Conservation (phyloP, 2,888 invertebrate species). For the Oligia strigilis region DNA sequence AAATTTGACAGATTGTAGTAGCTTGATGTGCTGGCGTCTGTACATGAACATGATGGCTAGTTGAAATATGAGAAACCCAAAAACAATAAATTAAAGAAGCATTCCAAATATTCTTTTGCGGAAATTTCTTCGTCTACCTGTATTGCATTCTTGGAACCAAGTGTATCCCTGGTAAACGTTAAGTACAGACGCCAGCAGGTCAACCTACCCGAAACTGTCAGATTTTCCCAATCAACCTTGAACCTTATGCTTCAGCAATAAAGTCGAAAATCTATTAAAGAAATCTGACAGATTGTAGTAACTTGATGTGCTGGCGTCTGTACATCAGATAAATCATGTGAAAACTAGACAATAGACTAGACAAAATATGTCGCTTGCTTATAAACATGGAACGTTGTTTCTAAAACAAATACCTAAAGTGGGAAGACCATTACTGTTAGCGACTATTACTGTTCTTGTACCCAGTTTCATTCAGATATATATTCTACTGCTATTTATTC, state of each 20-base stretch:
- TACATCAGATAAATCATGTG: background rate
- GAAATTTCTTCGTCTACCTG: background rate
- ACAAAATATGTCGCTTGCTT: constrained; percentile 9
- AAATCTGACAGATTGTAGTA: no score
- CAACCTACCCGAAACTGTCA: no score
- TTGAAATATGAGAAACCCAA: background rate
- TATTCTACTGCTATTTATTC: background rate
- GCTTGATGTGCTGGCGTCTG: no score
- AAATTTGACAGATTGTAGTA: no score
- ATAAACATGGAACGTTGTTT: constrained; percentile 13
- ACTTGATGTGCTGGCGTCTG: no score
- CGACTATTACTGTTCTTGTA: background rate
- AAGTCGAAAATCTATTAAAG: no score
- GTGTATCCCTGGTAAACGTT: background rate
- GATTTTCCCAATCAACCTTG: no score
- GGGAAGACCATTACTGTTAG: background rate
- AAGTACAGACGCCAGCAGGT: no score
- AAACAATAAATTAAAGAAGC: background rate
- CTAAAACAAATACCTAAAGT: constrained; percentile 21
- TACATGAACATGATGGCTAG: background rate
- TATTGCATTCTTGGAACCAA: background rate
- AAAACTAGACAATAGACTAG: constrained; percentile 6
- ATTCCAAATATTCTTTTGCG: background rate
- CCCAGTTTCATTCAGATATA: constrained; percentile 1
- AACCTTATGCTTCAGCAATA: no score